These are phyloP conservation scores for Tachysurus vachellii DNA, from an alignment of 2,113 vertebrate species.

Conservation along the genomic window DNA sequence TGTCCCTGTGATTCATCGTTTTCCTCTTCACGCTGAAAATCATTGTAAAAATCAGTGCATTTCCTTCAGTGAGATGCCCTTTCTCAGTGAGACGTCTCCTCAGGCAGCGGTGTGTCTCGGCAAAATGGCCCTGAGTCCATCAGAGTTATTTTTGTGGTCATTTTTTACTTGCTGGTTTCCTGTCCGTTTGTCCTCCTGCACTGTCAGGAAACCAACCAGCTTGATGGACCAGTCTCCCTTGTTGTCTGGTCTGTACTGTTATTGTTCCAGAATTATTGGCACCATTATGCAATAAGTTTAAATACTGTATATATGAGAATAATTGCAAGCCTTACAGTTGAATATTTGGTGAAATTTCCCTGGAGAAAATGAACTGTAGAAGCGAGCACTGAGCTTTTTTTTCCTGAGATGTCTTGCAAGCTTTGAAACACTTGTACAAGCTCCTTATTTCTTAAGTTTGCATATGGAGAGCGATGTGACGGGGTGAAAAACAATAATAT, in stretches of 20 bases:
- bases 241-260: neutral
- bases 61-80: slow-evolving; percentile 32
- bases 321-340: neutral
- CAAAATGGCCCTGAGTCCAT: slow-evolving; percentile 29
- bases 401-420: neutral
- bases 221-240: slow-evolving; percentile 6
- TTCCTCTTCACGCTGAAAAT: slow-evolving; percentile 33
- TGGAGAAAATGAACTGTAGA: neutral
- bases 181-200: neutral
- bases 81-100: neutral
- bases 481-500: neutral
- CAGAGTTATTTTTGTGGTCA: slow-evolving; percentile 51
- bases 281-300: neutral
- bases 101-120: neutral
- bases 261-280: neutral
- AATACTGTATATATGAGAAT: neutral
- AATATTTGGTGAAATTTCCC: neutral
- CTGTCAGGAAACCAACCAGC: slow-evolving; percentile 30
- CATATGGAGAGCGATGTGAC: neutral
- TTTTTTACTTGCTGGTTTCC: slow-evolving; percentile 35
- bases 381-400: neutral
- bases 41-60: slow-evolving; percentile 52
- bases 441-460: neutral
- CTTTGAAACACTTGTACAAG: neutral
- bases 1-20: slow-evolving; percentile 50